A percentile compares a stretch with the other conserved stretches of the same genome.
Conservation (phyloP, 1,140 invertebrate genomes). For the Listronotus oregonensis region DNA sequence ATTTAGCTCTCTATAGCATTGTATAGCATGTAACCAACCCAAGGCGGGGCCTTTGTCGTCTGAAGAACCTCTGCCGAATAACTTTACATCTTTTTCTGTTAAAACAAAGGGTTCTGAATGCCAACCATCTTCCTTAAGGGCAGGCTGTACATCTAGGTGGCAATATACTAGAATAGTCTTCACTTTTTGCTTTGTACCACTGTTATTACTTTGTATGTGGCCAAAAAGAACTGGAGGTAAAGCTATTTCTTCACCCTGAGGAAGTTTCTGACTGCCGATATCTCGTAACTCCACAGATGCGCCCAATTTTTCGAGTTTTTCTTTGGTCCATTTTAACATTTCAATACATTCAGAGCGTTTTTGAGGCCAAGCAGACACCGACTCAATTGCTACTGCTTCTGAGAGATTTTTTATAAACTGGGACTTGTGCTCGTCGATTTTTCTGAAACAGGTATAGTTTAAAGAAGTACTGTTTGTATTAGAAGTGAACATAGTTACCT, state of each 20-base stretch:
- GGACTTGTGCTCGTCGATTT: constrained; percentile 75
- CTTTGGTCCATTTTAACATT: constrained; percentile 82
- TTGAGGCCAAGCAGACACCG: constrained; percentile 89
- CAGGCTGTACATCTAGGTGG: constrained; percentile 97
- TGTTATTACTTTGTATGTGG: constrained; percentile 56
- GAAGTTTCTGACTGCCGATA: constrained; percentile 78
- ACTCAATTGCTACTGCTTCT: constrained; percentile 91
- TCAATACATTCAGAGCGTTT: constrained; percentile 71
- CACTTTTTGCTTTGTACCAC: constrained; percentile 84
- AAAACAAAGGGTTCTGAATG: constrained; percentile 92
- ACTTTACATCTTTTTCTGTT: constrained; percentile 85
- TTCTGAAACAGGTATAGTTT: constrained; percentile 58
- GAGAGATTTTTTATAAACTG: constrained; percentile 79
- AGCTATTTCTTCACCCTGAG: constrained; percentile 72
- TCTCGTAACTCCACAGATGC: constrained; percentile 76
- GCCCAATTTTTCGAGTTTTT: constrained; percentile 77
- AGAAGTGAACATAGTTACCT: too few relatives aligned
- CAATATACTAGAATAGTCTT: constrained; percentile 95
- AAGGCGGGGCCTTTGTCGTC: constrained; percentile 94
- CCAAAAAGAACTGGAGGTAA: constrained; percentile 89
- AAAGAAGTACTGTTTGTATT: too few relatives aligned
- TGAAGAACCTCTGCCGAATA: constrained; percentile 83
- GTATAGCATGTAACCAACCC: constrained; percentile 92
- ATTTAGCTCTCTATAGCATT: constrained; percentile 81
- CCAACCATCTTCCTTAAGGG: constrained; percentile 91